Evolutionary conservation across 1,140 invertebrate genomes (phyloP).

Genomic region (Drosophila pseudoobscura): DNA sequence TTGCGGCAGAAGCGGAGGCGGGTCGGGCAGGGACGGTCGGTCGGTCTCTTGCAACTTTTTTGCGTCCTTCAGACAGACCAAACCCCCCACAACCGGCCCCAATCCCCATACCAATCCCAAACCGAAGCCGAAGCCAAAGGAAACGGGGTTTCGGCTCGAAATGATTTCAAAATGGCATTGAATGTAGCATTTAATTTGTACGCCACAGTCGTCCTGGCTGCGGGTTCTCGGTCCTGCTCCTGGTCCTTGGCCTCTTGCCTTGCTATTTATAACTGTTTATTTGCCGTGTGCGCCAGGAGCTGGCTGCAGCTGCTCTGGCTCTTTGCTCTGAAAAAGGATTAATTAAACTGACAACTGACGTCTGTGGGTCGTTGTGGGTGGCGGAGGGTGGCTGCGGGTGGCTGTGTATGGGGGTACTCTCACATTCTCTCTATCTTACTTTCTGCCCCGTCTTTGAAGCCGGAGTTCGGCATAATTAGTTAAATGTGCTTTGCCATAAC

Average conservation of each 20-base stretch:
- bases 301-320: conserved; percentile 39
- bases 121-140: not conserved
- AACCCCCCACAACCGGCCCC: not conserved
- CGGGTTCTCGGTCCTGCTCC: conserved; percentile 27
- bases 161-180: conserved; percentile 78
- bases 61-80: conserved; percentile 55
- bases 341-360: conserved; percentile 71
- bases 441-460: conserved; percentile 62
- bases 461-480: conserved; percentile 71
- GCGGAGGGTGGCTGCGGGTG: no score
- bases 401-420: conserved; percentile 28
- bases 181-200: conserved; percentile 81
- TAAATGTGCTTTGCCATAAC: conserved; percentile 74
- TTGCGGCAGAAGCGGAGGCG: conserved; percentile 66
- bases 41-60: conserved; percentile 59
- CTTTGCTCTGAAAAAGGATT: conserved; percentile 68
- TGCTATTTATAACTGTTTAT: conserved; percentile 76
- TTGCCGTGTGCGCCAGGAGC: conserved; percentile 47
- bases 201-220: conserved; percentile 49
- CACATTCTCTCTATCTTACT: conserved; percentile 1
- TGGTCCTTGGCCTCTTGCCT: conserved; percentile 36
- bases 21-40: not conserved
- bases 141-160: conserved; percentile 52
- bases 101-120: not conserved
- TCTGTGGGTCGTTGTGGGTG: conserved; percentile 1